Evolutionary conservation across 2,797 vertebrate species (phyloP).

Genomic region (Rhinella marina): DNA sequence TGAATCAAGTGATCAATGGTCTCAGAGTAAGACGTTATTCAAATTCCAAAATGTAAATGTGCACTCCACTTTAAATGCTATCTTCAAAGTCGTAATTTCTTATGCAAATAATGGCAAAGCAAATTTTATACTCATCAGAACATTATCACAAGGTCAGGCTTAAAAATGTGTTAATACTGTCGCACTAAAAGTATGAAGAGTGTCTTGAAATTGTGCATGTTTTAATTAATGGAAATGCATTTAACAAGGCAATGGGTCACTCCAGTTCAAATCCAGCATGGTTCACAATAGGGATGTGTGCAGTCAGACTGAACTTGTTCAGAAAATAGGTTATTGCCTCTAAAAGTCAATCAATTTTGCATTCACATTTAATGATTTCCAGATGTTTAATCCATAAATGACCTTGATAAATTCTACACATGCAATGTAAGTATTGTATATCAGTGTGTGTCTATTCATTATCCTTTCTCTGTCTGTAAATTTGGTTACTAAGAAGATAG

Average conservation of each 20-base stretch:
- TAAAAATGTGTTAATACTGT: background rate
- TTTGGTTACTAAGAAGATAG: background rate
- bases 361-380: constrained; percentile 8
- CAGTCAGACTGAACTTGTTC: background rate
- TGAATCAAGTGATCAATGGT: background rate
- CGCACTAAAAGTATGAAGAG: constrained; percentile 1
- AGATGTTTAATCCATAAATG: background rate
- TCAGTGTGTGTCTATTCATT: background rate
- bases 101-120: constrained; percentile 9
- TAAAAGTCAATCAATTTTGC: background rate
- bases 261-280: background rate
- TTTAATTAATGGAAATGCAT: constrained; percentile 7
- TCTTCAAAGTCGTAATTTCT: constrained; percentile 10
- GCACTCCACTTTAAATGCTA: background rate
- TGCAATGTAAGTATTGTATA: background rate
- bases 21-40: background rate
- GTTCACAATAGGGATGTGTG: background rate
- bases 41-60: constrained; percentile 5
- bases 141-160: constrained; percentile 9
- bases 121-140: constrained; percentile 1
- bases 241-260: background rate
- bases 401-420: background rate
- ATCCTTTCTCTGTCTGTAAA: background rate
- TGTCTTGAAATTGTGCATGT: background rate
- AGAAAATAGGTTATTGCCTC: background rate